Evolutionary conservation across 2,113 vertebrate species (phyloP).

Genomic region (Fulica atra): DNA sequence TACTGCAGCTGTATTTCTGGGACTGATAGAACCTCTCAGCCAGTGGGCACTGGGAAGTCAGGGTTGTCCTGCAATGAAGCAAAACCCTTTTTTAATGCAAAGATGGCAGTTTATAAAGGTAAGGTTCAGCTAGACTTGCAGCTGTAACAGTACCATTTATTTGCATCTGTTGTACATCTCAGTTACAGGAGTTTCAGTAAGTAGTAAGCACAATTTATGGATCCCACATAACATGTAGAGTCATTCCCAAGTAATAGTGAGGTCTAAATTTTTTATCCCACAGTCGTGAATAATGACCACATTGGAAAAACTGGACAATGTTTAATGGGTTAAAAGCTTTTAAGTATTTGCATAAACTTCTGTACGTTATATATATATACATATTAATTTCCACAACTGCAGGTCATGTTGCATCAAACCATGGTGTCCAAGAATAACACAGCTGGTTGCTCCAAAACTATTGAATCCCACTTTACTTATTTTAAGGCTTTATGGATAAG

Average conservation of each 20-base stretch:
- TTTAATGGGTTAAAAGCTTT: background rate
- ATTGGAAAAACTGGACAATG: background rate
- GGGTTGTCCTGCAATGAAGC: background rate
- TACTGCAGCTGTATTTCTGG: background rate
- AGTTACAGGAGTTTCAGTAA: background rate
- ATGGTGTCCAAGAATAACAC: background rate
- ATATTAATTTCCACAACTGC: background rate
- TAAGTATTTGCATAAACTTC: background rate
- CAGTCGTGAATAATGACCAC: background rate
- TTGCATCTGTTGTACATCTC: background rate
- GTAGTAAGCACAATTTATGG: background rate
- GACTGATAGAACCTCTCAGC: background rate
- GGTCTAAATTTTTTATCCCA: background rate
- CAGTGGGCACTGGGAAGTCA: background rate
- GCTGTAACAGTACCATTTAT: background rate
- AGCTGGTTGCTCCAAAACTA: background rate
- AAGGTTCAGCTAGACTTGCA: background rate
- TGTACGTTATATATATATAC: background rate
- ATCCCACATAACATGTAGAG: background rate
- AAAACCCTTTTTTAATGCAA: background rate
- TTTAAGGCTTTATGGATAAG: background rate
- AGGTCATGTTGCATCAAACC: background rate
- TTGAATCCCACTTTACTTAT: background rate
- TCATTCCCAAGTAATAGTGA: background rate
- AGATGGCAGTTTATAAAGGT: background rate